A percentile compares a stretch with the other conserved stretches of the same genome.
phyloP scores from a whole-genome alignment of 1,140 invertebrate genomes.

The Xylocopa sonorina region DNA sequence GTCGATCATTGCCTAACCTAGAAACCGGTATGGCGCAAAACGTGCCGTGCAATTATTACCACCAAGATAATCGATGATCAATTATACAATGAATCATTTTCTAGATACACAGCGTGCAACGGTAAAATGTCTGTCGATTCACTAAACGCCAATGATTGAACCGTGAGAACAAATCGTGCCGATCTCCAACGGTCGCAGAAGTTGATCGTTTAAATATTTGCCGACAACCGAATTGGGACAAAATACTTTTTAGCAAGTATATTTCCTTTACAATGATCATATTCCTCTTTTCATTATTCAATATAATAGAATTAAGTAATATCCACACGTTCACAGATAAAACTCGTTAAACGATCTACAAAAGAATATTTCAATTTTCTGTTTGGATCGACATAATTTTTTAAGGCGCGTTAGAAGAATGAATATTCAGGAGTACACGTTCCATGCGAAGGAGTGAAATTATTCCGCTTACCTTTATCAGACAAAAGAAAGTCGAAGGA shows the following conservation, averaged over 20 bases:
- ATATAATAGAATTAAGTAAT: background rate
- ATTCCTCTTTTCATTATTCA: background rate
- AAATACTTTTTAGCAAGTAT: background rate
- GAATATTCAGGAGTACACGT: no score
- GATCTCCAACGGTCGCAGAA: background rate
- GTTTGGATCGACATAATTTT: background rate
- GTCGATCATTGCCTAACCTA: slow-evolving; percentile 37
- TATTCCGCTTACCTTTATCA: slow-evolving; percentile 34
- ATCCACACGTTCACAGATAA: background rate
- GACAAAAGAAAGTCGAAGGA: slow-evolving; percentile 37
- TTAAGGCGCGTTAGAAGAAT: no score
- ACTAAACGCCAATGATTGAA: background rate
- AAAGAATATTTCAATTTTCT: background rate
- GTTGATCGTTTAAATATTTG: background rate
- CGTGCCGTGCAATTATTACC: background rate
- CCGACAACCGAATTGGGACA: no score
- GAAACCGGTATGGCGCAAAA: slow-evolving; percentile 17
- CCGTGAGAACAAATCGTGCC: background rate
- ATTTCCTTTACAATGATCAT: no score
- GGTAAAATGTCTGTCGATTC: background rate
- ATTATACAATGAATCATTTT: slow-evolving; percentile 5
- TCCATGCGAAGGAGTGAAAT: background rate
- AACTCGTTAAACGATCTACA: no score
- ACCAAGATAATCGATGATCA: background rate
- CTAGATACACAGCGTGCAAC: background rate